A percentile compares a stretch with the other conserved stretches of the same genome.
These are phyloP conservation scores for Oscheius sp. DNA, from an alignment of 2,888 invertebrate genomes.

Conservation along the genomic window DNA sequence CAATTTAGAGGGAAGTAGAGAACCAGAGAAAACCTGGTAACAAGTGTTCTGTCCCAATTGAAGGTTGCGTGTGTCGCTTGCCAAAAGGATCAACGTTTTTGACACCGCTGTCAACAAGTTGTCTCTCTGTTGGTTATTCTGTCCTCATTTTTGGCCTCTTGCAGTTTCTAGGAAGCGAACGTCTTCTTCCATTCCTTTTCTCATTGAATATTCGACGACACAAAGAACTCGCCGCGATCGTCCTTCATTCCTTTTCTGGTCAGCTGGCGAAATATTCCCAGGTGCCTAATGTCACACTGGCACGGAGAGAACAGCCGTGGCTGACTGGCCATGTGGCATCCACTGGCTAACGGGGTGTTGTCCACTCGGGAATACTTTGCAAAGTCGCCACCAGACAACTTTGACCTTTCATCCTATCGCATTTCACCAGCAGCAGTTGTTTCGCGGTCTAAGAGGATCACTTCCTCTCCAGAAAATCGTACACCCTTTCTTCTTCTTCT, in stretches of 20 bases:
- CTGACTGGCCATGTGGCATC: constrained; percentile 3
- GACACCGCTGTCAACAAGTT: too few species aligned
- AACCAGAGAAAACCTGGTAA: too few species aligned
- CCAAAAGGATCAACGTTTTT: too few species aligned
- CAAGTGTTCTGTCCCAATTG: background rate
- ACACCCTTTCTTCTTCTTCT: background rate
- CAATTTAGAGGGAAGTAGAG: too few species aligned
- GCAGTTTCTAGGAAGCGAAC: background rate
- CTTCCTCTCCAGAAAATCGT: background rate
- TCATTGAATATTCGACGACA: constrained; percentile 15
- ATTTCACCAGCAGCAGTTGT: constrained; percentile 12
- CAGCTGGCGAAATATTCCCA: background rate
- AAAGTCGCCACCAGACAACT: constrained; percentile 11
- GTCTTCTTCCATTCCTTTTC: background rate
- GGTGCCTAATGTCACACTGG: constrained; percentile 15
- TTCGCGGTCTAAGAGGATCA: background rate
- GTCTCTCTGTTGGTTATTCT: too few species aligned
- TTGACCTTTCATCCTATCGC: constrained; percentile 32
- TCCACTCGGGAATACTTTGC: background rate
- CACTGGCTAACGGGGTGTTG: too few species aligned
- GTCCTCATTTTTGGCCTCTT: background rate
- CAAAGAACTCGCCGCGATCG: background rate
- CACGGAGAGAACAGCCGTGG: constrained; percentile 17
- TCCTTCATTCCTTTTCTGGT: background rate
- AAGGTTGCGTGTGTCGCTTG: background rate